A percentile compares a stretch with the other conserved stretches of the same genome.
phyloP scores from a whole-genome alignment of 2,113 vertebrate species.

The Oryzias celebensis region DNA sequence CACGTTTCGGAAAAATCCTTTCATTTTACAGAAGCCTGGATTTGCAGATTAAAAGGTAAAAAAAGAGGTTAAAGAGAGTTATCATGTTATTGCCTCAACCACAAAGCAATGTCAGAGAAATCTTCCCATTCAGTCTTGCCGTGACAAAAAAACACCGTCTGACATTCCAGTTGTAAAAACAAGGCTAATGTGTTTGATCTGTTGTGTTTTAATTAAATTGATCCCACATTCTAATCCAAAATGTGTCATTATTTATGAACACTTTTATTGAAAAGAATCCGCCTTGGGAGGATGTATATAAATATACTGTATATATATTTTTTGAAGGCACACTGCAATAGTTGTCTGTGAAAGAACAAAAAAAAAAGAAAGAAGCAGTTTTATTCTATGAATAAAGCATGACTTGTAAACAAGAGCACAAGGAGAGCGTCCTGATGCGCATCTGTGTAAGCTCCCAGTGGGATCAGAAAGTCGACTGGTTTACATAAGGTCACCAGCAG shows the following conservation, averaged over 20 bases:
- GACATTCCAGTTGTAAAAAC: conserved; percentile 36
- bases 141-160: conserved; percentile 45
- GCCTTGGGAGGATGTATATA: too few species aligned
- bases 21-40: conserved; percentile 43
- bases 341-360: conserved; percentile 12
- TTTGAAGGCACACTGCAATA: too few species aligned
- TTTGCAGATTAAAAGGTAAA: conserved; percentile 29
- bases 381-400: conserved; percentile 61
- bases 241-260: too few species aligned
- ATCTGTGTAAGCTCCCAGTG: conserved; percentile 42
- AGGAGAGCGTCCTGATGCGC: conserved; percentile 49
- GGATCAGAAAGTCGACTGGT: conserved; percentile 48
- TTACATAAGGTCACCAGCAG: conserved; percentile 62
- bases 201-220: conserved; percentile 7
- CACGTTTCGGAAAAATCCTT: conserved; percentile 43
- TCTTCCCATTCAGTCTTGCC: conserved; percentile 41
- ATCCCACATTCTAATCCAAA: too few species aligned
- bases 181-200: conserved; percentile 18
- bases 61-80: conserved; percentile 54
- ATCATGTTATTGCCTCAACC: conserved; percentile 64
- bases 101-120: conserved; percentile 56
- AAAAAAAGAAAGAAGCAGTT: conserved; percentile 14
- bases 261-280: too few species aligned
- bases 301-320: too few species aligned
- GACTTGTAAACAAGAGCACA: conserved; percentile 41